Percentiles rank a stretch among this genome's conserved stretches.
Conservation (phyloP, 1,140 invertebrate species). For the Alviniconcha marisindica region DNA sequence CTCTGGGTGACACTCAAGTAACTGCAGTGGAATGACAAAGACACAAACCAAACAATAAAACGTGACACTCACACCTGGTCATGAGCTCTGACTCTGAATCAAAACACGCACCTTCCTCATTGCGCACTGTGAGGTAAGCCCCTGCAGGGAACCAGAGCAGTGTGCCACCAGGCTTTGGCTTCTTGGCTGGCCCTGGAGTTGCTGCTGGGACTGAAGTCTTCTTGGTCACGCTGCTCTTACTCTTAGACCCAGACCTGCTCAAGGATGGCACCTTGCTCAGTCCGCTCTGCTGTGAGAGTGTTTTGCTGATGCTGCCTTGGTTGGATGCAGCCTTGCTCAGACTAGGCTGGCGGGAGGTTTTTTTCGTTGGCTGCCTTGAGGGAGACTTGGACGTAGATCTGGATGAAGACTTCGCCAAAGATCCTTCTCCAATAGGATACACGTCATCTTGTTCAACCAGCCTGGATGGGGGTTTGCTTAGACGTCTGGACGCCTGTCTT, state of each 20-base stretch:
- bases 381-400: background rate
- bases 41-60: too few relatives aligned
- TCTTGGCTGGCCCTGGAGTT: background rate
- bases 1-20: too few relatives aligned
- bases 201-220: slow-evolving; percentile 1
- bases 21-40: too few relatives aligned
- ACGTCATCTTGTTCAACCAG: background rate
- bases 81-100: background rate
- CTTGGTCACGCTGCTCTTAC: background rate
- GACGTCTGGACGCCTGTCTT: slow-evolving; percentile 8
- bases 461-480: slow-evolving; percentile 4
- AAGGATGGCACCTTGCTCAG: background rate
- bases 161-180: slow-evolving; percentile 21
- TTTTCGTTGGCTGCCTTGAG: background rate
- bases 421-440: background rate
- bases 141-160: slow-evolving; percentile 34
- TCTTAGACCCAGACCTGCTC: slow-evolving; percentile 6
- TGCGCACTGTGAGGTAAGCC: slow-evolving; percentile 35
- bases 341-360: background rate
- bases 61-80: too few relatives aligned
- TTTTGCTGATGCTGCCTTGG: background rate
- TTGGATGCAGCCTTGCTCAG: background rate
- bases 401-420: background rate
- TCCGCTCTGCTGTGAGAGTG: background rate
- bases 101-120: slow-evolving; percentile 22